Conservation (phyloP, 2,113 vertebrate genomes). For the Calidris pugnax region DNA sequence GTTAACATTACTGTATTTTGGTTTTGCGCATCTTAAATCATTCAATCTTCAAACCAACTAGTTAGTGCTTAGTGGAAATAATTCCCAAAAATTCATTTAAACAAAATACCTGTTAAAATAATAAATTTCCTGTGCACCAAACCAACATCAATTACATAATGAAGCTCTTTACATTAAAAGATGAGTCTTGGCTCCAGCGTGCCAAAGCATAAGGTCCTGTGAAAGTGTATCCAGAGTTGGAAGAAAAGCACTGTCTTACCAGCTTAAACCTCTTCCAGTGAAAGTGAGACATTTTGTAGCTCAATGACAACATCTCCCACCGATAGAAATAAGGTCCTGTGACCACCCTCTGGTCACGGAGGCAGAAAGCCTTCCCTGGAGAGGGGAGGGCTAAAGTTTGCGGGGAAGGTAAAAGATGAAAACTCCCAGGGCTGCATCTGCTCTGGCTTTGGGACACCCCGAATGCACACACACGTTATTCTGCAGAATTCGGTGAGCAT, state of each 20-base stretch:
- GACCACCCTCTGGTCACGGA: not conserved
- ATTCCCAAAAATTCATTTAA: not conserved
- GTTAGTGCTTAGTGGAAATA: not conserved
- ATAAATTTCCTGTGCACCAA: not conserved
- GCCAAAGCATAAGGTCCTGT: not conserved
- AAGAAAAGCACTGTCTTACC: not conserved
- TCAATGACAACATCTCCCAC: not conserved
- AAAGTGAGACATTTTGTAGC: not conserved
- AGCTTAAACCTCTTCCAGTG: not conserved
- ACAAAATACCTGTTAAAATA: not conserved
- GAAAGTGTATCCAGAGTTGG: not conserved
- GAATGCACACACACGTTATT: not conserved
- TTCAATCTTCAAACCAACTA: not conserved
- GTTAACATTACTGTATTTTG: not conserved
- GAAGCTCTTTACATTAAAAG: not conserved
- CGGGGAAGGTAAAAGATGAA: not conserved
- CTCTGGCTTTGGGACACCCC: not conserved
- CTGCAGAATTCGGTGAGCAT: not conserved
- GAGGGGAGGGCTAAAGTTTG: not conserved
- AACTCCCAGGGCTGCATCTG: not conserved
- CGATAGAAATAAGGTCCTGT: not conserved
- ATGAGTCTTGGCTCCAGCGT: not conserved
- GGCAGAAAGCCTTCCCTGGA: not conserved
- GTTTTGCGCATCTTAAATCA: not conserved
- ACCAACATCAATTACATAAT: rapidly evolving